Evolutionary conservation across 1,140 invertebrate genomes (phyloP), one percentile per base, ranked within the genome.

Genomic region (Drosophila ficusphila): DNA sequence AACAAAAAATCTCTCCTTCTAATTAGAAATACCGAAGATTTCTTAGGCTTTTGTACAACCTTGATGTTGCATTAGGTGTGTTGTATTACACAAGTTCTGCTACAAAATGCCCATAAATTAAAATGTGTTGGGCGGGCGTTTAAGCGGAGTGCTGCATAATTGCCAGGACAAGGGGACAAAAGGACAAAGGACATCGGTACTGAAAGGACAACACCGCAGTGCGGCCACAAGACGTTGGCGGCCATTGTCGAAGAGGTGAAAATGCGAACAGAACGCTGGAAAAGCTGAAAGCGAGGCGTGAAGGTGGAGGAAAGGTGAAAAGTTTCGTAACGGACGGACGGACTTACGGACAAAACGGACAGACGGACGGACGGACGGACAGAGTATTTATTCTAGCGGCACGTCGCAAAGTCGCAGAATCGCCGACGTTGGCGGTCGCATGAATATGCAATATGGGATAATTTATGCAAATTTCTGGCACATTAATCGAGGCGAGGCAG

Each of bases 361-460:
- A 39, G 12, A 12, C n/a, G n/a, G n/a, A 47, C 48, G 71, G 57
- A n/a, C 44, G 18, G 48, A 57, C 56, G 19, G 36, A n/a, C n/a
- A n/a, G n/a, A n/a, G n/a, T n/a, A n/a, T n/a, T n/a, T n/a, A n/a
- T n/a, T n/a, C n/a, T 76, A 64, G 81, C 76, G 81, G 85, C 81
- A 86, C 81, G 81, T 79, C 54, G n/a, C n/a, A n/a, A n/a, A n/a
- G n/a, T n/a, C n/a, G n/a, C n/a, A n/a, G n/a, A n/a, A n/a, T n/a
- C n/a, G 76, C 12, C 54, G 33, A 16, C 29, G 23, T 27, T 9
- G 73, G 38, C 44, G 23, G 49, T 64, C 70, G 67, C 88, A 91
- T 90, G 86, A 91, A 91, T 91, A 91, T 91, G 86, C 90, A 91
- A 89, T 88, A 74, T 78, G 85, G 88, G 89, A 91, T 91, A 91